Base-by-base conservation (phyloP, 2,888 invertebrate species). In the Heterodera filipjevi region DNA sequence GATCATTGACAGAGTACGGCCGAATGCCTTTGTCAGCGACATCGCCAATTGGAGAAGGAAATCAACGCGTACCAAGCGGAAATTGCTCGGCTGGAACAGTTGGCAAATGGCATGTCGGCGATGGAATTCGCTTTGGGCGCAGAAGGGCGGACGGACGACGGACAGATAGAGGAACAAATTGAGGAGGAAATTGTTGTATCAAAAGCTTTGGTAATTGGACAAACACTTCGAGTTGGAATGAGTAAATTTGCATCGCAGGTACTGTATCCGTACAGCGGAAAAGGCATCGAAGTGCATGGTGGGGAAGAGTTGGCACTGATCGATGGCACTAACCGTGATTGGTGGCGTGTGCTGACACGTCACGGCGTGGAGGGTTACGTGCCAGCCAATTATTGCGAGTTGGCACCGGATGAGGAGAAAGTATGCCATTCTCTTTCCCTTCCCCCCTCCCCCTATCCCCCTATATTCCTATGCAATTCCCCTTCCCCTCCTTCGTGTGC, bases 331-430 rank as follows among this genome's bases (percentile, higher is more conserved):
- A 98, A 97, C 91, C 93, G 94, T 0, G 99, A 99, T 90, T 98
- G 98, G 98, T 99, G 99, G 99, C 95, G 95, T 86, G 95, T 97
- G 10, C 81, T 87, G 78, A 85, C 95, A 90, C 93, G 93, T 0
- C 95, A 95, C 89, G 94, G 96, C 0, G 93, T 93, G 0, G 97
- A 97, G 87, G 98, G 98, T 1, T 99, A 96, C 90, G 96, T 98
- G 5, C 99, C 99, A 0, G 96, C 96, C 0, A 96, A 95, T 91
- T 84, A 84, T 68, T 85, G 79, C 77, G 78, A 68, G 64, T 79
- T 85, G 44, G 80, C 85, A 33, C 81, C 81, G 10, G 59, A 59
- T 6, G 82, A 82, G 30, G 85, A 86, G 73, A 82, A 81, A n/a
- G 86, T 85, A 12, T 12, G 39, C 39, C n/a, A n/a, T n/a, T n/a